A percentile compares a stretch with the other conserved stretches of the same genome.
Evolutionary conservation across 2,797 vertebrate genomes (phyloP).

Genomic region (Chelmon rostratus): DNA sequence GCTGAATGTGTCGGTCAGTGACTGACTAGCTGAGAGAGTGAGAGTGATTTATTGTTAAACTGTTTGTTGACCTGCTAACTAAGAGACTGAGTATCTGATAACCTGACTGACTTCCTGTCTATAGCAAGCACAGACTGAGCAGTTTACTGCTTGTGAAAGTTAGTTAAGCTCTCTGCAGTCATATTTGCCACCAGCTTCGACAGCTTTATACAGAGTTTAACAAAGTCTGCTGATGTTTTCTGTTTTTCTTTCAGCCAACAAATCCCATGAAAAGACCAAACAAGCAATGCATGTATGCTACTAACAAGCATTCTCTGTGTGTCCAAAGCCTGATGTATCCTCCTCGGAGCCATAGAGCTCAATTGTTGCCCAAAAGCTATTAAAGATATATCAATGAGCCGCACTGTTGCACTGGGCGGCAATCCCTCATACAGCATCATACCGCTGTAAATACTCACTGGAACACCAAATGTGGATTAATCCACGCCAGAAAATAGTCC

Average conservation of each 20-base stretch:
- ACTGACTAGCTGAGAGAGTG: slow-evolving; percentile 17
- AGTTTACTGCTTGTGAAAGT: background rate
- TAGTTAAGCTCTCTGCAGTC: background rate
- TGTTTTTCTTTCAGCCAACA: background rate
- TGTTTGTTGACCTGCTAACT: slow-evolving; percentile 37
- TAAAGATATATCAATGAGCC: slow-evolving; percentile 17
- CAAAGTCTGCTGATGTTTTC: background rate
- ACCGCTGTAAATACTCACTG: slow-evolving; percentile 1
- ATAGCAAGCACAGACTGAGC: background rate
- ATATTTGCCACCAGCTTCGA: background rate
- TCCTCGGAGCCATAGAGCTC: background rate
- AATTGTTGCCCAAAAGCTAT: slow-evolving; percentile 27
- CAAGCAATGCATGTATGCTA: background rate
- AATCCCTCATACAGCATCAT: background rate
- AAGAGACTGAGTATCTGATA: slow-evolving; percentile 10
- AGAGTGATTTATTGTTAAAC: slow-evolving; percentile 29
- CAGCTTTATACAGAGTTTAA: background rate
- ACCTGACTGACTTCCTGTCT: background rate
- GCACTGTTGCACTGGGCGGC: background rate
- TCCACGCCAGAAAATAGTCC: background rate
- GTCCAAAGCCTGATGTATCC: background rate
- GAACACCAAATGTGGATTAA: background rate
- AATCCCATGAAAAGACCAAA: slow-evolving; percentile 6
- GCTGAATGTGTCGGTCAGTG: slow-evolving; percentile 16
- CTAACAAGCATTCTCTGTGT: background rate